Evolutionary conservation across 2,113 vertebrate species (phyloP).

Genomic region (Periophthalmus modestus): DNA sequence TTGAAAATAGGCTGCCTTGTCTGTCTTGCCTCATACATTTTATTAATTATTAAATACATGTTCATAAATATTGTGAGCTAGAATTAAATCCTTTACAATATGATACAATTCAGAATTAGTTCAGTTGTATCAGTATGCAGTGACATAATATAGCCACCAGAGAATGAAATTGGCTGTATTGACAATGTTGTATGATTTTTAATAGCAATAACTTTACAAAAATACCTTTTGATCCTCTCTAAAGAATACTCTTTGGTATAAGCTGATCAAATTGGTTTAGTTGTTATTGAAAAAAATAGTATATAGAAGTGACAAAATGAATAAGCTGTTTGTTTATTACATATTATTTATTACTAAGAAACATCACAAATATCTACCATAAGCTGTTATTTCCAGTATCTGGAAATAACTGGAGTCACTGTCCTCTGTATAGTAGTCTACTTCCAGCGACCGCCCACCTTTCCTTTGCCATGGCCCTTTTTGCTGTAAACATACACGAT

Average conservation of each 20-base stretch:
- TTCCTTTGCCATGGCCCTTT: constrained; percentile 79
- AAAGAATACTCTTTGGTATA: too few relatives aligned
- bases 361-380: neutral
- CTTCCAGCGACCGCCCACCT: constrained; percentile 81
- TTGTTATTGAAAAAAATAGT: neutral
- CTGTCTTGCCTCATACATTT: neutral
- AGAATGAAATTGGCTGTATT: too few relatives aligned
- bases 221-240: too few relatives aligned
- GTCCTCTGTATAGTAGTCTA: constrained; percentile 29
- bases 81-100: neutral
- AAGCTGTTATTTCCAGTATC: neutral
- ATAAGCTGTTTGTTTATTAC: neutral
- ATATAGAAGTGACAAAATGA: neutral
- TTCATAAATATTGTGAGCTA: neutral
- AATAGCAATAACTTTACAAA: too few relatives aligned
- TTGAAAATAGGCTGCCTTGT: too few relatives aligned
- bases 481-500: constrained; percentile 60
- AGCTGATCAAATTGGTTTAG: too few relatives aligned
- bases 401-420: neutral
- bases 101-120: neutral
- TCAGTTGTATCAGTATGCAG: neutral
- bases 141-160: neutral
- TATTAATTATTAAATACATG: neutral
- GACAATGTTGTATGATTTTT: too few relatives aligned
- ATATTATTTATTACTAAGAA: neutral